Base-by-base conservation (phyloP, 2,113 vertebrate genomes). In the Salvelinus sp. region DNA sequence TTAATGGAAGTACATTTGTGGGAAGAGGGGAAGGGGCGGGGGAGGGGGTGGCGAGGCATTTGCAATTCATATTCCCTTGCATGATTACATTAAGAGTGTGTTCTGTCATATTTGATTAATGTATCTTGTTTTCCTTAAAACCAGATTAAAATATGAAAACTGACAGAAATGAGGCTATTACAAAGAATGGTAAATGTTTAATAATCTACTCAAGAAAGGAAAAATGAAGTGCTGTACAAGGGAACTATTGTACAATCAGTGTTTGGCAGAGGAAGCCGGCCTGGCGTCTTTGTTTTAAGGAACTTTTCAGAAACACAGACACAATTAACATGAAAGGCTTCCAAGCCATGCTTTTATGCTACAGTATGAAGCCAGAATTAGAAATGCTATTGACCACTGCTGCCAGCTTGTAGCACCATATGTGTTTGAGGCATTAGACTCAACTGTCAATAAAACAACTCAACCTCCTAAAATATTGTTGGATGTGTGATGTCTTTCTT, bases 71-170 rank as follows among this genome's bases (percentile, higher is more conserved):
- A 96, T 95, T 96, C 94, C 94, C 91, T 88, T 92, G 93, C 88
- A 91, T 96, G 96, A 96, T 96, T 95, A 96, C 96, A 96, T 97
- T 97, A 98, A 95, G 95, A 94, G 95, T 91, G 91, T 95, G 94
- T 95, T 96, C 96, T 96, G 96, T 98, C 97, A 96, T 95, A 93
- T 92, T 92, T 96, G 95, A 98, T 98, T 96, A 97, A 98, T 97
- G 96, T 92, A 84, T 93, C 90, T 89, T 96, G 95, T 97, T 97
- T 97, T 97, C 92, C 79, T 91, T 94, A 95, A 96, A 97, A 96
- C 95, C 91, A 86, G 85, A 94, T 92, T 94, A 92, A 92, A 92
- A 94, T 96, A 95, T 97, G 93, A 91, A 93, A 95, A 96, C 94
- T 94, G 96, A 97, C 96, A 97, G 95, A 95, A 96, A 94, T 93